These are phyloP conservation scores for Australoheros facetus DNA, from an alignment of 2,797 vertebrate species.

Conservation along the genomic window DNA sequence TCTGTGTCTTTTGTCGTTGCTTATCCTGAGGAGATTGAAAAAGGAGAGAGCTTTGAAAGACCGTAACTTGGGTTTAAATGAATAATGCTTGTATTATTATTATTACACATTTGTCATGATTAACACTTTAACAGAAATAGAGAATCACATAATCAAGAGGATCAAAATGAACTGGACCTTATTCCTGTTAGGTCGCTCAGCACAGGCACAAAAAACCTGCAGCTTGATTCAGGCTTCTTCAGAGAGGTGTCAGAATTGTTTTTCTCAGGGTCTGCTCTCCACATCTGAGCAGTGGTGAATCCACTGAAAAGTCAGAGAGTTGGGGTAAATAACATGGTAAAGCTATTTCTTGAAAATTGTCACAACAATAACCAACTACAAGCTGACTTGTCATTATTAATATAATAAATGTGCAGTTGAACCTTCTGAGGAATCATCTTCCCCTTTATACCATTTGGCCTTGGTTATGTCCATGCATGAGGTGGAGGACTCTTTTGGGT, in stretches of 20 bases:
- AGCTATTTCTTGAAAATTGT: background rate
- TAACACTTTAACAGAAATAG: background rate
- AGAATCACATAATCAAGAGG: background rate
- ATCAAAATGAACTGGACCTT: background rate
- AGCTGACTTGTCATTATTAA: background rate
- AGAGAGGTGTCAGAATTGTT: background rate
- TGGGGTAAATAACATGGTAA: background rate
- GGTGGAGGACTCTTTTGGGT: constrained; percentile 29
- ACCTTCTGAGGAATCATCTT: constrained; percentile 43
- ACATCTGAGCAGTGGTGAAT: constrained; percentile 10
- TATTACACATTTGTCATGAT: no score
- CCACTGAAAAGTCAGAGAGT: constrained; percentile 18
- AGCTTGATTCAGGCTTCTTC: constrained; percentile 22
- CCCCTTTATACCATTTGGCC: constrained; percentile 3
- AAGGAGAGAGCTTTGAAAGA: background rate
- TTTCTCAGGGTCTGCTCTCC: constrained; percentile 25
- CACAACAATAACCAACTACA: background rate
- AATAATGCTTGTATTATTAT: background rate
- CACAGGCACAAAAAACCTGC: constrained; percentile 43
- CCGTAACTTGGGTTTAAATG: background rate
- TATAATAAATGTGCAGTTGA: background rate
- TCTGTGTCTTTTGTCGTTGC: background rate
- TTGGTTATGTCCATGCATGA: constrained; percentile 3
- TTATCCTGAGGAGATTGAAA: constrained; percentile 40
- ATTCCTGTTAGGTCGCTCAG: constrained; percentile 28